Conservation (phyloP, 2,113 vertebrate genomes). For the Phainopepla nitens region DNA sequence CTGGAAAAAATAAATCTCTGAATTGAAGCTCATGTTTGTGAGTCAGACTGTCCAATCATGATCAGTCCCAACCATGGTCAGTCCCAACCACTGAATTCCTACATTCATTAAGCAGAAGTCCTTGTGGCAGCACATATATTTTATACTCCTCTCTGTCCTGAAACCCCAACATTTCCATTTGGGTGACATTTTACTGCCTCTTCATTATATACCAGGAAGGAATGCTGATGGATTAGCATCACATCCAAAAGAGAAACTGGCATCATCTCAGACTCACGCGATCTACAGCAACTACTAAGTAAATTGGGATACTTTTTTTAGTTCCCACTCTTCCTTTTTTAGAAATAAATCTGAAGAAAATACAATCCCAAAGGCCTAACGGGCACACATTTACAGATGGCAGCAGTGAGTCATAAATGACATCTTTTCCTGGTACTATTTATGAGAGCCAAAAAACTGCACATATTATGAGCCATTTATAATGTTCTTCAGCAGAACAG, state of each 20-base stretch:
- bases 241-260: neutral
- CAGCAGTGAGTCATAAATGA: slow-evolving; percentile 25
- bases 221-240: neutral
- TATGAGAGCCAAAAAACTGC: slow-evolving; percentile 27
- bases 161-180: neutral
- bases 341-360: slow-evolving; percentile 17
- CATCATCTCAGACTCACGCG: neutral
- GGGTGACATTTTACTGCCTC: neutral
- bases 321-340: neutral
- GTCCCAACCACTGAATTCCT: neutral
- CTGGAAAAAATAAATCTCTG: neutral
- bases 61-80: neutral
- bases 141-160: neutral
- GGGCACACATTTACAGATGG: slow-evolving; percentile 20
- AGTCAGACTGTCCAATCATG: neutral
- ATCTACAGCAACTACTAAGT: slow-evolving; percentile 24
- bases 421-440: slow-evolving; percentile 32
- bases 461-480: slow-evolving; percentile 23
- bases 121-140: neutral
- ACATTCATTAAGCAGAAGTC: neutral
- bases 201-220: neutral
- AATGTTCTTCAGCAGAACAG: slow-evolving; percentile 12
- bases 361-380: neutral
- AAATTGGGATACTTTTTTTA: neutral
- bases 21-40: neutral